Conservation (phyloP, 1,140 invertebrate species). For the Camponotus vicinus region DNA sequence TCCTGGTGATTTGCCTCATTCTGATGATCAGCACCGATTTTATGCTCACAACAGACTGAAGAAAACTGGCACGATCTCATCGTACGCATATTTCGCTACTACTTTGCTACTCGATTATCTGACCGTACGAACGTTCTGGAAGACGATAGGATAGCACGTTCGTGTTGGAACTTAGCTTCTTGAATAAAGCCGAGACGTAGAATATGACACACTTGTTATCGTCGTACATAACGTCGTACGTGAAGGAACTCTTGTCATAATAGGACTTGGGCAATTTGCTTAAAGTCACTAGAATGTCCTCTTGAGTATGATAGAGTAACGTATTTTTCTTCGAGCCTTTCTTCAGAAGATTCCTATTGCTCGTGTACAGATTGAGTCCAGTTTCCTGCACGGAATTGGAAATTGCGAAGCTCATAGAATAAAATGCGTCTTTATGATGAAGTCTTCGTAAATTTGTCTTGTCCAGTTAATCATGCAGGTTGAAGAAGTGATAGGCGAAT, state of each 20-base stretch:
- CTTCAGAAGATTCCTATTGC: slow-evolving; percentile 69
- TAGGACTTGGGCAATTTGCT: slow-evolving; percentile 77
- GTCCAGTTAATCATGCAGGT: slow-evolving; percentile 80
- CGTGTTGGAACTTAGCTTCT: slow-evolving; percentile 46
- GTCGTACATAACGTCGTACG: slow-evolving; percentile 76
- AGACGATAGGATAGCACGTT: slow-evolving; percentile 77
- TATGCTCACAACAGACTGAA: slow-evolving; percentile 72
- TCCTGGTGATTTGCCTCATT: slow-evolving; percentile 73
- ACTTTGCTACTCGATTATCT: background rate
- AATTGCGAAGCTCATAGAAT: slow-evolving; percentile 78
- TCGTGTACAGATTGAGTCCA: slow-evolving; percentile 52
- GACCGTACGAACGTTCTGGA: slow-evolving; percentile 80
- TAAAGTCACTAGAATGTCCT: slow-evolving; percentile 77
- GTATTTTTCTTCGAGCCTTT: slow-evolving; percentile 20
- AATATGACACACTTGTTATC: slow-evolving; percentile 68
- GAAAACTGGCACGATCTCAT: slow-evolving; percentile 56
- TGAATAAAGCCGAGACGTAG: slow-evolving; percentile 79
- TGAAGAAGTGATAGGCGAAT: slow-evolving; percentile 83
- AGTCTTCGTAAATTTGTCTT: slow-evolving; percentile 78
- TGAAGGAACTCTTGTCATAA: slow-evolving; percentile 79
- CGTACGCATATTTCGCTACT: slow-evolving; percentile 7
- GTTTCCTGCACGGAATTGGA: slow-evolving; percentile 36
- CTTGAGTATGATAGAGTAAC: slow-evolving; percentile 75
- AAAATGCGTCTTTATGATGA: slow-evolving; percentile 80
- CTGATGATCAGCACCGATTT: slow-evolving; percentile 73